Conservation (phyloP, 2,797 vertebrate species). For the Gymnoscopelus braueri region DNA sequence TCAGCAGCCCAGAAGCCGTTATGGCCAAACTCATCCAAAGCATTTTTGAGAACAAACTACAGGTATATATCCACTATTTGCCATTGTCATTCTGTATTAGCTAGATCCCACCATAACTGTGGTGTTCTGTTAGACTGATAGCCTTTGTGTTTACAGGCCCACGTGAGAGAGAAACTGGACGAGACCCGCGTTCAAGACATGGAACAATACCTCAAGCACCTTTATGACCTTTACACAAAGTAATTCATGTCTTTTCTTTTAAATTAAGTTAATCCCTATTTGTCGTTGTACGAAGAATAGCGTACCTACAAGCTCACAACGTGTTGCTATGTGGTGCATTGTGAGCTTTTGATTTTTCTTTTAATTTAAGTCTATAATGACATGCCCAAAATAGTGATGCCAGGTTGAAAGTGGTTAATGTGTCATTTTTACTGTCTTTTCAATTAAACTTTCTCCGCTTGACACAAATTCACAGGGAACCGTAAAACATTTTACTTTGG, state of each 20-base stretch:
- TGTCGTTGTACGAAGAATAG: too few species aligned
- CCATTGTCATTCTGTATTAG: background rate
- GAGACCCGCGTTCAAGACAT: conserved; percentile 88
- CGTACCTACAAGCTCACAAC: too few species aligned
- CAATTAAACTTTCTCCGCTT: background rate
- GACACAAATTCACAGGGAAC: too few species aligned
- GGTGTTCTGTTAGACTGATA: conserved; percentile 10
- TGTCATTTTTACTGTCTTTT: background rate
- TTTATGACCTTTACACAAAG: conserved; percentile 97
- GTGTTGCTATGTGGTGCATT: background rate
- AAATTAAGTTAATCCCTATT: too few species aligned
- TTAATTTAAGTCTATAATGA: background rate
- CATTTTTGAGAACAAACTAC: conserved; percentile 96
- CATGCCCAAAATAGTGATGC: too few species aligned
- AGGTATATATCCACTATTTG: conserved; percentile 84
- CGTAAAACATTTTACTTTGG: too few species aligned
- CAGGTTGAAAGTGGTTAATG: background rate
- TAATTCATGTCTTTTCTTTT: conserved; percentile 61
- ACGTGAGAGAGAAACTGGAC: conserved; percentile 92
- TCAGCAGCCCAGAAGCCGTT: conserved; percentile 96
- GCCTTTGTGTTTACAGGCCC: conserved; percentile 79
- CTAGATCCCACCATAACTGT: background rate
- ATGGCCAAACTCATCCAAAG: conserved; percentile 99
- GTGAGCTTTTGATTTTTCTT: background rate
- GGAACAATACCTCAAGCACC: conserved; percentile 97